phyloP scores from a whole-genome alignment of 2,797 vertebrate genomes.

The Pteronotus mesoamericanus region DNA sequence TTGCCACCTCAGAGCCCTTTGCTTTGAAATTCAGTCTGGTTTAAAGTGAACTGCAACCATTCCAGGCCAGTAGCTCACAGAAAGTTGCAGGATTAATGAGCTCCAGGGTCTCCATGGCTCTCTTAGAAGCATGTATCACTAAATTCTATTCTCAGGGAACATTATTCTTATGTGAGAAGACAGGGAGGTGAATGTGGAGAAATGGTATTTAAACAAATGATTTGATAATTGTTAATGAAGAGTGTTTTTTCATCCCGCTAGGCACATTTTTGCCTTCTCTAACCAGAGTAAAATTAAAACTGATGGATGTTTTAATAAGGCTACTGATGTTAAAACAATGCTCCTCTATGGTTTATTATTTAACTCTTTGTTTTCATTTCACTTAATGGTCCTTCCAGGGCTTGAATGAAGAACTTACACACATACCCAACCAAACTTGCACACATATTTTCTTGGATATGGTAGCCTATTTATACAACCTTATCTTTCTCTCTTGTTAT shows the following conservation, averaged over 20 bases:
- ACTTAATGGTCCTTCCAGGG: neutral
- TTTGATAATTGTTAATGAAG: slow-evolving; percentile 25
- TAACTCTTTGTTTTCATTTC: neutral
- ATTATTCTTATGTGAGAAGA: slow-evolving; percentile 36
- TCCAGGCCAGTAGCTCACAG: slow-evolving; percentile 78
- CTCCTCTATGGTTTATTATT: slow-evolving; percentile 10
- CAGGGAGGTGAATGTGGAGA: slow-evolving; percentile 21
- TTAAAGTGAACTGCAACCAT: slow-evolving; percentile 79
- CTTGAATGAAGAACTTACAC: neutral
- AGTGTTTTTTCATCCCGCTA: slow-evolving; percentile 13
- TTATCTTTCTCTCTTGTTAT: neutral
- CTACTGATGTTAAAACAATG: slow-evolving; percentile 26
- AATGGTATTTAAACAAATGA: slow-evolving; percentile 35
- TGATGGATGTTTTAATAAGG: slow-evolving; percentile 33
- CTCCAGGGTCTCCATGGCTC: slow-evolving; percentile 62
- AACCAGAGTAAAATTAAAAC: slow-evolving; percentile 26
- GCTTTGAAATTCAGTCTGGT: slow-evolving; percentile 80
- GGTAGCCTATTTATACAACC: neutral
- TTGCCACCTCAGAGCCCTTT: slow-evolving; percentile 79
- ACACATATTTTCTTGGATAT: neutral
- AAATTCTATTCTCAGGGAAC: slow-evolving; percentile 13
- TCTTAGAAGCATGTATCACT: slow-evolving; percentile 76
- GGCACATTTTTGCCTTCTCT: neutral
- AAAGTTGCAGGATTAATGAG: slow-evolving; percentile 82
- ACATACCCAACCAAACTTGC: neutral